Conservation (phyloP, 2,888 invertebrate species). For the Ametastegia equiseti region DNA sequence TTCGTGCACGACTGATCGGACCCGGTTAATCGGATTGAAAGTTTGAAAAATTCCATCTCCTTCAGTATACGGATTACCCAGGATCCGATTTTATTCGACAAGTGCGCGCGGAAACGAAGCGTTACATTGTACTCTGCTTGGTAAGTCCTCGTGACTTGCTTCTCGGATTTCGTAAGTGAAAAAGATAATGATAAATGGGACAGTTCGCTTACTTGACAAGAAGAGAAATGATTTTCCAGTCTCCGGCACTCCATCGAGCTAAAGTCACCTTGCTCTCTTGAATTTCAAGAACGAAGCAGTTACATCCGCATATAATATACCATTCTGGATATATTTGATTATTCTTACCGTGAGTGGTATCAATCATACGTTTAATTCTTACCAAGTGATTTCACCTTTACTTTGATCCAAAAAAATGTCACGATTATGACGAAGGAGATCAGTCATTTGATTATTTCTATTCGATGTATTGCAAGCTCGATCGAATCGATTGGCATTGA, state of each 20-base stretch:
- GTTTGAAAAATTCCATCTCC: background rate
- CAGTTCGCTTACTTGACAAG: constrained; percentile 2
- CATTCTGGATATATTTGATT: no score
- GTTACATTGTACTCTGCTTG: background rate
- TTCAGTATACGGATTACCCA: no score
- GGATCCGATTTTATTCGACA: constrained; percentile 18
- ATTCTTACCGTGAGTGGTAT: background rate
- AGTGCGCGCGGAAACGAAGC: constrained; percentile 12
- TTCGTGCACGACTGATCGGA: background rate
- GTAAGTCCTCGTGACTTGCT: constrained; percentile 3
- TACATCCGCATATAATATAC: background rate
- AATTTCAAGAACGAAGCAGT: background rate
- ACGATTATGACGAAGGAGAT: background rate
- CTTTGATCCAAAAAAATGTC: background rate
- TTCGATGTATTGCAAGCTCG: no score
- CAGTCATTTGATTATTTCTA: background rate
- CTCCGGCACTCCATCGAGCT: background rate
- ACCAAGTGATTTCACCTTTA: background rate
- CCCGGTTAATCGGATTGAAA: background rate
- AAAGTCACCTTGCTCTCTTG: background rate
- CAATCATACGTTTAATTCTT: background rate
- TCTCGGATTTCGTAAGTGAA: constrained; percentile 16
- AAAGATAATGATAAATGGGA: constrained; percentile 17
- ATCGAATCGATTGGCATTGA: no score
- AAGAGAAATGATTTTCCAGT: constrained; percentile 31